Evolutionary conservation across 2,797 vertebrate species (phyloP).

Genomic region (Aselliscus stoliczkanus): DNA sequence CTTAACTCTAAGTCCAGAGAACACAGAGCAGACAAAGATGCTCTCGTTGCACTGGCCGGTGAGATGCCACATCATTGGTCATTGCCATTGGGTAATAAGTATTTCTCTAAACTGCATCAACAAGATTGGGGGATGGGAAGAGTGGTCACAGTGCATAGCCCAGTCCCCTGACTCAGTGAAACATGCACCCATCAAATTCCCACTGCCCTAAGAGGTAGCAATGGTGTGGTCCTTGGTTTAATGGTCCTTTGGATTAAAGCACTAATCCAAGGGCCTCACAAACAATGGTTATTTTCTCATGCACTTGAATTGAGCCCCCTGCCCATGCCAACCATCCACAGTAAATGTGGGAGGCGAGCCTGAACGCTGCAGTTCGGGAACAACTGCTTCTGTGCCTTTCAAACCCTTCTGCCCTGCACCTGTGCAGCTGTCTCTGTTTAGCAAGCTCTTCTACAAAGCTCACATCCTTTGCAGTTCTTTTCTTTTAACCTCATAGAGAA

Average conservation of each 20-base stretch:
- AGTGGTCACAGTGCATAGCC: neutral
- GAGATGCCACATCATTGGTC: neutral
- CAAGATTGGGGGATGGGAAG: neutral
- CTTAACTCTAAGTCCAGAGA: neutral
- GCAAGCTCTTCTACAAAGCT: neutral
- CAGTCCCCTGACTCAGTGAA: neutral
- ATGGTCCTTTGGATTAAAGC: neutral
- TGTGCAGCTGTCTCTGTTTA: neutral
- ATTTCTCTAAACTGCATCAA: neutral
- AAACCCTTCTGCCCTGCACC: neutral
- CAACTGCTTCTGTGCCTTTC: neutral
- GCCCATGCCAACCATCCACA: neutral
- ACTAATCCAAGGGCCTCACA: neutral
- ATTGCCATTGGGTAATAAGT: neutral
- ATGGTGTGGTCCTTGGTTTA: neutral
- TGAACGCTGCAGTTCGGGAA: neutral
- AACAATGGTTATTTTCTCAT: neutral
- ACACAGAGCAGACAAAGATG: neutral
- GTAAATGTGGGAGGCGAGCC: neutral
- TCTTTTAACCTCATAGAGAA: neutral
- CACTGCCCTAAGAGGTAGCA: neutral
- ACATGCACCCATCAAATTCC: neutral
- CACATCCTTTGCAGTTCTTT: neutral
- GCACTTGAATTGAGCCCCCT: neutral
- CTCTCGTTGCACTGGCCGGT: neutral